These are phyloP conservation scores for Paratrypauchen microcephalus DNA, from an alignment of 2,797 vertebrate species.

Conservation along the genomic window DNA sequence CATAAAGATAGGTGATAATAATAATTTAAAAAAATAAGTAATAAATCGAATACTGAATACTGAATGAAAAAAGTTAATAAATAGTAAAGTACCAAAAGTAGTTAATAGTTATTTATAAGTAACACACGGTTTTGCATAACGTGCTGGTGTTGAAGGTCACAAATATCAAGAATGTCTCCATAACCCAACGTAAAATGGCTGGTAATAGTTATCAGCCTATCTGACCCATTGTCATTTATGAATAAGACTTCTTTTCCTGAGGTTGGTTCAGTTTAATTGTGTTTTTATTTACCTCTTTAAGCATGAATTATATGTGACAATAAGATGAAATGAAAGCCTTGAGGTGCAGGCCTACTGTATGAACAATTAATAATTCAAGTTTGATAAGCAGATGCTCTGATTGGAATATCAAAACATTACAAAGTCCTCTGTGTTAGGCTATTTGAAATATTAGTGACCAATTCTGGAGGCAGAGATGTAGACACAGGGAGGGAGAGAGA, in stretches of 20 bases:
- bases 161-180: not conserved
- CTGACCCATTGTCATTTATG: not conserved
- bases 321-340: not conserved
- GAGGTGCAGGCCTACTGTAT: too few species aligned
- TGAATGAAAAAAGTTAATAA: conserved; percentile 3
- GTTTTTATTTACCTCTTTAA: not conserved
- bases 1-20: too few species aligned
- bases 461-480: not conserved
- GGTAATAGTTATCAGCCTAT: not conserved
- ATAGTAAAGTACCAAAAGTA: not conserved
- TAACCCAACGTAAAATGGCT: too few species aligned
- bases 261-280: not conserved
- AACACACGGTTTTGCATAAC: not conserved
- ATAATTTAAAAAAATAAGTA: too few species aligned
- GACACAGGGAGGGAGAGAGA: conserved; percentile 27
- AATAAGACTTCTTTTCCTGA: not conserved
- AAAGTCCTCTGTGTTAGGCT: not conserved
- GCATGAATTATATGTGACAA: too few species aligned
- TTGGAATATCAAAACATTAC: not conserved
- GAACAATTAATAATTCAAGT: not conserved
- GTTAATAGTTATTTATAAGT: conserved; percentile 9
- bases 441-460: conserved; percentile 1
- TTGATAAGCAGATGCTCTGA: not conserved
- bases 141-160: not conserved
- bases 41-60: too few species aligned